These are phyloP conservation scores for Aspidoscelis tigris DNA, from an alignment of 2,113 vertebrate genomes.

Conservation along the genomic window DNA sequence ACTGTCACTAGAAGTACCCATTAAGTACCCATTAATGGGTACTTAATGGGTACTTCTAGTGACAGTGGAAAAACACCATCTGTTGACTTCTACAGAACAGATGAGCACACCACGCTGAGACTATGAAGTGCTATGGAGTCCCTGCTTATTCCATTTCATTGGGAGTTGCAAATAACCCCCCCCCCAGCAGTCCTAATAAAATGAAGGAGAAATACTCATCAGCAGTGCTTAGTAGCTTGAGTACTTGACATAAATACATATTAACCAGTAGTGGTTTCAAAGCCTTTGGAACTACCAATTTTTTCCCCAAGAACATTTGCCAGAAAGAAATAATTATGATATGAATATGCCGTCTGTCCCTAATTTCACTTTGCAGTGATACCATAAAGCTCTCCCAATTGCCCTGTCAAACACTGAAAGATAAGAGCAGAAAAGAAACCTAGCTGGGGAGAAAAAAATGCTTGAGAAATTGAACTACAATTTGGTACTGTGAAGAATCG, in stretches of 20 bases:
- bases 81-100: neutral
- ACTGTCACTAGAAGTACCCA: too few species aligned
- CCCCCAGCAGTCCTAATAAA: neutral
- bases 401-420: neutral
- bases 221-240: neutral
- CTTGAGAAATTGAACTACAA: conserved; percentile 9
- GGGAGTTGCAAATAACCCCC: neutral
- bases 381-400: neutral
- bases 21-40: too few species aligned
- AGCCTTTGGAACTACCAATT: neutral
- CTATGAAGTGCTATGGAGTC: too few species aligned
- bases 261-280: neutral
- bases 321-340: neutral
- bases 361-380: neutral
- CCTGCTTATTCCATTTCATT: neutral
- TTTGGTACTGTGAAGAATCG: conserved; percentile 35
- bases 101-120: neutral
- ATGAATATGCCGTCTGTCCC: conserved; percentile 6
- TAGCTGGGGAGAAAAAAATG: conserved; percentile 25
- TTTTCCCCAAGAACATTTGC: neutral
- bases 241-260: neutral
- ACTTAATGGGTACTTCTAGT: too few species aligned
- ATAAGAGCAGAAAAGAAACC: neutral
- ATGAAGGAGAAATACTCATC: neutral
- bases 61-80: too few species aligned